Percentiles rank a stretch among this genome's conserved stretches.
phyloP scores from a whole-genome alignment of 2,797 vertebrate species.

The Tinamus major region DNA sequence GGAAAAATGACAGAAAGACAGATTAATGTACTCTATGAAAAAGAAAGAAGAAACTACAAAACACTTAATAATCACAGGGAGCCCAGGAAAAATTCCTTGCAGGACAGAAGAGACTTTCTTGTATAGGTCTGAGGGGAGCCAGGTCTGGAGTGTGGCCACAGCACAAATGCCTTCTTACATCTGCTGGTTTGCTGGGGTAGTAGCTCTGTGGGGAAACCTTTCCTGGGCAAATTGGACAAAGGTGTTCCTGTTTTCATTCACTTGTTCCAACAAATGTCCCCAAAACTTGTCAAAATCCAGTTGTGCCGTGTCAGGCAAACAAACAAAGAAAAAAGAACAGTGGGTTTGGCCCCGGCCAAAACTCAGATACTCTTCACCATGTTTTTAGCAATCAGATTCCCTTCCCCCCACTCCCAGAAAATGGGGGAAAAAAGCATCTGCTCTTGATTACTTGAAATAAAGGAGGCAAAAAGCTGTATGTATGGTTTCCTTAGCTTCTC shows the following conservation, averaged over 20 bases:
- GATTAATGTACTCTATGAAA: neutral
- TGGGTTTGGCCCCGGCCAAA: neutral
- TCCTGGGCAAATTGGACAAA: neutral
- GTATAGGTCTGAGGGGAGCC: neutral
- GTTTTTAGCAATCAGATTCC: conserved; percentile 4
- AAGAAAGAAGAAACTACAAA: neutral
- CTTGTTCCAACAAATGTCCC: conserved; percentile 19
- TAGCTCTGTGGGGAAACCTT: neutral
- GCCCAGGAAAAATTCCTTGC: neutral
- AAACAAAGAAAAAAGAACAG: neutral
- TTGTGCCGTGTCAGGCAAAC: neutral
- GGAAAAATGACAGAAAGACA: neutral
- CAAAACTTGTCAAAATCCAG: conserved; percentile 32
- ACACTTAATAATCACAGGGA: neutral
- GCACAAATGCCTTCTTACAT: neutral
- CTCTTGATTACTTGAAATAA: conserved; percentile 57
- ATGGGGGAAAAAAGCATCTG: neutral
- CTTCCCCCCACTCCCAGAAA: neutral
- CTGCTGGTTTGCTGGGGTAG: neutral
- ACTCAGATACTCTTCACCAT: neutral
- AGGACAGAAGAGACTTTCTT: neutral
- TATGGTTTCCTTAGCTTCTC: conserved; percentile 27
- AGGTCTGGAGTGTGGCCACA: fast-evolving
- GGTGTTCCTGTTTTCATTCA: conserved; percentile 11
- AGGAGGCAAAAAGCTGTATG: conserved; percentile 19